Evolutionary conservation across 2,113 vertebrate species (phyloP).

Genomic region (Rhinolophus ferrumequinum): DNA sequence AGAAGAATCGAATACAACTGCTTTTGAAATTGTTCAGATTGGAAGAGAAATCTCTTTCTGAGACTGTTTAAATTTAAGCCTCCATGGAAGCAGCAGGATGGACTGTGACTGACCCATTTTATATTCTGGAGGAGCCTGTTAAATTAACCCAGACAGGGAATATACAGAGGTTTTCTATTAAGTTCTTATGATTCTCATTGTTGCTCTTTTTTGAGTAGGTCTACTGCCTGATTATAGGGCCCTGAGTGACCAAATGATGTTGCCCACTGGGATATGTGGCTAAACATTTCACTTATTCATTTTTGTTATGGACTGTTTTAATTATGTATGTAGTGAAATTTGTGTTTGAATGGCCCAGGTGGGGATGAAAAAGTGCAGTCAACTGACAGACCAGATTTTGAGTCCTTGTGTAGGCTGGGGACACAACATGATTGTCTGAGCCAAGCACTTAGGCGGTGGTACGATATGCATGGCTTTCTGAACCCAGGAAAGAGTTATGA

Average conservation of each 20-base stretch:
- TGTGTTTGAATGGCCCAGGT: neutral
- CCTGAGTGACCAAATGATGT: neutral
- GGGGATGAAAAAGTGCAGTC: neutral
- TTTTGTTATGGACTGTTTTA: neutral
- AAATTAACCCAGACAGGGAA: neutral
- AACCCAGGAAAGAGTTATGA: neutral
- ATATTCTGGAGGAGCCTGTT: conserved; percentile 34
- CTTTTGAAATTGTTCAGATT: neutral
- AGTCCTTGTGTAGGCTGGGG: neutral
- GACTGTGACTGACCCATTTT: neutral
- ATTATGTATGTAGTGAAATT: neutral
- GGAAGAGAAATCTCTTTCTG: neutral
- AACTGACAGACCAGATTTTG: neutral
- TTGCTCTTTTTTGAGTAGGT: neutral
- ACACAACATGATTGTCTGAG: neutral
- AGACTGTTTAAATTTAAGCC: neutral
- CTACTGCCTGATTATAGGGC: neutral
- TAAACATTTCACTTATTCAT: neutral
- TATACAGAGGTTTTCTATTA: conserved; percentile 3
- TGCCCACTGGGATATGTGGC: neutral
- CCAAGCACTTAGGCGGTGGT: neutral
- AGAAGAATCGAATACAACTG: neutral
- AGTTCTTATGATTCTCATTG: neutral
- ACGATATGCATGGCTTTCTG: neutral
- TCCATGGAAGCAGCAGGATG: neutral